Base-by-base conservation (phyloP, 2,888 invertebrate genomes). In the Sphecodes monilicornis region DNA sequence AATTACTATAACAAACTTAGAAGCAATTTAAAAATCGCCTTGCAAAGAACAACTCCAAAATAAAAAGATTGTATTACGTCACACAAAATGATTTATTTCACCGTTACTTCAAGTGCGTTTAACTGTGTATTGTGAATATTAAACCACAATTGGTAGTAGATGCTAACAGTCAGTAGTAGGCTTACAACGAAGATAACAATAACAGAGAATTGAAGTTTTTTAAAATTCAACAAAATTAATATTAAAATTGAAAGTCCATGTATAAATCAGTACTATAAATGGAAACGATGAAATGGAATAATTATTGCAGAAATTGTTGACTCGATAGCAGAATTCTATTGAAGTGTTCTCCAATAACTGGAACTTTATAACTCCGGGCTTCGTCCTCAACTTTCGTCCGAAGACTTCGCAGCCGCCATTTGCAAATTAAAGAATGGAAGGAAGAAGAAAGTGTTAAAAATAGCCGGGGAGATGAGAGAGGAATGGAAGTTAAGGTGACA, bases 401-500 rank as follows among this genome's bases (percentile, higher is more conserved):
- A 60, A 29, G 60, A 29, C 18, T 60, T 60, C 3, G 8, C 60
- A 18, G 60, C 60, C 29, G 60, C 60, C 29, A 60, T 60, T 60
- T 60, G 60, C 60, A 60, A 60, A 60, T 60, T 60, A 29, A 60
- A 60, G 29, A 60, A 60, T 60, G 29, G 13, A 26, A 39, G 32
- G 29, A 22, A 68, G 29, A 22, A 68, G 29, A 39, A 32, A 66
- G 22, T 78, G 39, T 66, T 22, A 5, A 43, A 50, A 70, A 26
- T 22, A 32, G 36, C 18, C 29, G 16, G 32, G 11, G 29, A 64
- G 29, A 46, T 11, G 22, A 41, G 70, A 41, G 57, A 57, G 69
- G 60, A 77, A 71, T 46, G 68, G 39, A 71, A 26, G n/a, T 60
- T 60, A 18, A 32, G 70, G 68, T 39, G 74, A n/a, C 64, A 29